Evolutionary conservation across 2,888 invertebrate genomes (phyloP).

Genomic region (Scaptodrosophila latifasciaeformis): DNA sequence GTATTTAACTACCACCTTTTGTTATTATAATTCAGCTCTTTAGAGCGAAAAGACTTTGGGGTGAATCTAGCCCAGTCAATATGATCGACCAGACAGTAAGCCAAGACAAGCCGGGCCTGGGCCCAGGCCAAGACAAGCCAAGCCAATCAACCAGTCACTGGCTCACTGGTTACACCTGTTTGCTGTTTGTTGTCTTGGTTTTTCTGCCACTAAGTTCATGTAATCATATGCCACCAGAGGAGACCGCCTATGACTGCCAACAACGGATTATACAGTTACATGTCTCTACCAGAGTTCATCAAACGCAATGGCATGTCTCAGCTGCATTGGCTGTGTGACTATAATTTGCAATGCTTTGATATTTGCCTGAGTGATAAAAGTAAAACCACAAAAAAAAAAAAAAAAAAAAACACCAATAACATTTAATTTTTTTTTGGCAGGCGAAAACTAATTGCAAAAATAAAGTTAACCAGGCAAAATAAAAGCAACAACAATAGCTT

Average conservation of each 20-base stretch:
- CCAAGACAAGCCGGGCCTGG: too few species aligned
- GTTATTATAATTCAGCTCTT: conserved; percentile 52
- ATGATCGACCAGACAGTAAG: too few species aligned
- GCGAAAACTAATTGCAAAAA: conserved; percentile 16
- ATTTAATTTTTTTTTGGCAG: conserved; percentile 35
- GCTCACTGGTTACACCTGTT: conserved; percentile 63
- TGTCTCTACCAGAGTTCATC: conserved; percentile 53
- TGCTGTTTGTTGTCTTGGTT: conserved; percentile 11
- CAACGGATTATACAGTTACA: conserved; percentile 13
- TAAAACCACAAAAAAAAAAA: conserved; percentile 4
- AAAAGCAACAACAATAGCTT: conserved; percentile 6
- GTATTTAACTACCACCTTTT: conserved; percentile 10
- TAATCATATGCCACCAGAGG: conserved; percentile 58
- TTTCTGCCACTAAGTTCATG: conserved; percentile 33
- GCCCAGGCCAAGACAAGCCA: too few species aligned
- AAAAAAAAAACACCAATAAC: conserved; percentile 30
- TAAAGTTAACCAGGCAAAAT: too few species aligned
- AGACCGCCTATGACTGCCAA: not conserved
- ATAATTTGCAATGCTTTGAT: conserved; percentile 41
- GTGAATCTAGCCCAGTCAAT: too few species aligned
- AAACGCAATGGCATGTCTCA: conserved; percentile 45
- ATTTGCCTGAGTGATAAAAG: conserved; percentile 30
- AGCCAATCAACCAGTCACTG: not conserved
- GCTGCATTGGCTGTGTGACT: conserved; percentile 22
- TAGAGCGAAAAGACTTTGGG: too few species aligned